Evolutionary conservation across 2,113 vertebrate species (phyloP), one percentile per base, ranked within the genome.

Genomic region (Siniperca chuatsi): DNA sequence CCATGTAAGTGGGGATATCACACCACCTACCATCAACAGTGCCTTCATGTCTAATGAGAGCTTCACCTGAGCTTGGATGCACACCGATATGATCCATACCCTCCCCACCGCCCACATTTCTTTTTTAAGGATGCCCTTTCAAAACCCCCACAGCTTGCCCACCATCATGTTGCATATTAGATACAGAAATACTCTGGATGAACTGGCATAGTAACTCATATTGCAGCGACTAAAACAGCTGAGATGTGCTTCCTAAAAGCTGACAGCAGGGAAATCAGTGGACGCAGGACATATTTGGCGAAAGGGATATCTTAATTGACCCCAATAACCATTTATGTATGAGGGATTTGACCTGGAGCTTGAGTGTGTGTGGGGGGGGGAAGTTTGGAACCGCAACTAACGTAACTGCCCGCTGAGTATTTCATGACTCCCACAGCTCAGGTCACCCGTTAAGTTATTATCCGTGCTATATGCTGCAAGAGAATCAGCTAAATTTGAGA

Each of bases 141-240:
- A 66, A 50, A 50, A 16, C 58, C 21, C 72, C 54, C 60, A 57
- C 29, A 70, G 52, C 55, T 80, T 76, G 37, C 60, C 13, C 55
- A 75, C 61, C 67, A 57, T 75, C 82, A 64, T 55, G 83, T 81
- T 82, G 66, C 70, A 72, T 62, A 62, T 69, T 66, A 11, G 75
- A 78, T 84, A 88, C 82, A 90, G 78, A 86, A 92, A 89, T 92
- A 90, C 89, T 79, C 67, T 46, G 66, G 44, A 73, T 42, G 64
- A 35, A 78, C 68, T 33, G 35, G 35, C 52, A 58, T 23, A 78
- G 57, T 78, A 60, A 71, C 55, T 90, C 78, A 55, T 74, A 65
- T 92, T 92, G 85, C 91, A 89, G 73, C 2, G n/a, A 46, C 57
- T 9, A 13, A 87, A 82, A 86, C 90, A 90, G 85, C 88, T 91